These are phyloP conservation scores for Conus canariensis DNA, from an alignment of 2,888 invertebrate genomes.

Conservation along the genomic window DNA sequence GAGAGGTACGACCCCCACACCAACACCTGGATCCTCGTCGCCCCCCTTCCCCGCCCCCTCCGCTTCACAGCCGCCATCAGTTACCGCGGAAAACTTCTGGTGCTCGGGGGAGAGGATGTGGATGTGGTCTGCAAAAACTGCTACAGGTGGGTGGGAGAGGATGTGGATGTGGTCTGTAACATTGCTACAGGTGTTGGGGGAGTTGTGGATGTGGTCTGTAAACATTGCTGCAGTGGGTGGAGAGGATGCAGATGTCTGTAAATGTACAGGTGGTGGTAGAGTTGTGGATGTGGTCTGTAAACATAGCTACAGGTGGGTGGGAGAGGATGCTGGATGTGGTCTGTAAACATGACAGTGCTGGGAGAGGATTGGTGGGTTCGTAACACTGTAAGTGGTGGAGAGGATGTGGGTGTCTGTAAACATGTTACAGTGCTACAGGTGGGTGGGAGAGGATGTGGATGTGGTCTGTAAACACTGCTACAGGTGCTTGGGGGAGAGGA, in stretches of 20 bases:
- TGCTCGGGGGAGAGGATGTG: slow-evolving; percentile 74
- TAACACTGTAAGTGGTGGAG: too few relatives aligned
- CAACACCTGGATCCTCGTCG: slow-evolving; percentile 79
- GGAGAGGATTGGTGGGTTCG: too few relatives aligned
- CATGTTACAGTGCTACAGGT: too few relatives aligned
- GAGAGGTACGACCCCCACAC: slow-evolving; percentile 80
- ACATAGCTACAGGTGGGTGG: neutral
- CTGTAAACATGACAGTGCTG: too few relatives aligned
- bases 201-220: neutral
- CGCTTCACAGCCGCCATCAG: slow-evolving; percentile 72
- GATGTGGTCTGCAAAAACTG: slow-evolving; percentile 64
- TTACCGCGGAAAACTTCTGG: slow-evolving; percentile 73
- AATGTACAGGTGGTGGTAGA: neutral
- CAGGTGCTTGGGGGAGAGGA: too few relatives aligned
- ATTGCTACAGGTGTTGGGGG: neutral
- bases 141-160: slow-evolving; percentile 60
- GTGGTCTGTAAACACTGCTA: too few relatives aligned
- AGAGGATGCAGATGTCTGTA: neutral
- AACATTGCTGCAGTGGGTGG: neutral
- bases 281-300: neutral
- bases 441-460: neutral
- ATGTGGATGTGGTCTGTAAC: neutral
- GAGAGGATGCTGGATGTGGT: neutral
- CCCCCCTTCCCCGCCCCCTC: slow-evolving; percentile 70
- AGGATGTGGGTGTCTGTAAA: neutral